These are phyloP conservation scores for Somateria mollissima DNA, from an alignment of 2,797 vertebrate genomes.

Conservation along the genomic window DNA sequence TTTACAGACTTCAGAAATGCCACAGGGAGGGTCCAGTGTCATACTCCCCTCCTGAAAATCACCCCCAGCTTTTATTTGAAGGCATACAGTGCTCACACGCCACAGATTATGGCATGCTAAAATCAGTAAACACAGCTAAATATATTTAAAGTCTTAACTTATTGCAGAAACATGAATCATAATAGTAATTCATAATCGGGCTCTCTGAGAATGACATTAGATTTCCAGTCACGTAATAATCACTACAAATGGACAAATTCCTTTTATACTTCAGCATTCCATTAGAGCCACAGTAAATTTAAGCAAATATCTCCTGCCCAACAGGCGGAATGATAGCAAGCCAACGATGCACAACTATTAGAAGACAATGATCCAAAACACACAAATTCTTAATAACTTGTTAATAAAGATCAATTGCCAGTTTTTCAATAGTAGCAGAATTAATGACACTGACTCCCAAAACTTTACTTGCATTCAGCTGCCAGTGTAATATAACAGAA, in stretches of 20 bases:
- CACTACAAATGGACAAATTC: conserved; percentile 15
- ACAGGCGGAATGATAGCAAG: background rate
- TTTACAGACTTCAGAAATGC: background rate
- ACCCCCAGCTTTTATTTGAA: background rate
- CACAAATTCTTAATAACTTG: background rate
- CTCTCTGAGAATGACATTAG: background rate
- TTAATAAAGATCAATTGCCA: background rate
- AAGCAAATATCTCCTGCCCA: conserved; percentile 13
- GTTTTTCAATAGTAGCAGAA: conserved; percentile 27
- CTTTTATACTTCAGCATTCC: conserved; percentile 2
- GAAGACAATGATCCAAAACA: background rate
- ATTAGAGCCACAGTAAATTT: background rate
- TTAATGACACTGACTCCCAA: conserved; percentile 20
- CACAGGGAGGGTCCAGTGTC: background rate
- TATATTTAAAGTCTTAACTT: conserved; percentile 32
- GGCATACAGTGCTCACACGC: background rate
- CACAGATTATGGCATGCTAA: conserved; percentile 8
- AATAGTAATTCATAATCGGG: background rate
- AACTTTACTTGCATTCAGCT: conserved; percentile 33
- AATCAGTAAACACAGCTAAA: conserved; percentile 9
- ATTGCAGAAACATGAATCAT: background rate
- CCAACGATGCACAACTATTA: background rate
- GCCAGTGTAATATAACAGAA: conserved; percentile 45
- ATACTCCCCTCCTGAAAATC: background rate
- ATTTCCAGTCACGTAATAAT: background rate